phyloP scores from a whole-genome alignment of 2,888 invertebrate species.

The Entomobrya multifasciata region DNA sequence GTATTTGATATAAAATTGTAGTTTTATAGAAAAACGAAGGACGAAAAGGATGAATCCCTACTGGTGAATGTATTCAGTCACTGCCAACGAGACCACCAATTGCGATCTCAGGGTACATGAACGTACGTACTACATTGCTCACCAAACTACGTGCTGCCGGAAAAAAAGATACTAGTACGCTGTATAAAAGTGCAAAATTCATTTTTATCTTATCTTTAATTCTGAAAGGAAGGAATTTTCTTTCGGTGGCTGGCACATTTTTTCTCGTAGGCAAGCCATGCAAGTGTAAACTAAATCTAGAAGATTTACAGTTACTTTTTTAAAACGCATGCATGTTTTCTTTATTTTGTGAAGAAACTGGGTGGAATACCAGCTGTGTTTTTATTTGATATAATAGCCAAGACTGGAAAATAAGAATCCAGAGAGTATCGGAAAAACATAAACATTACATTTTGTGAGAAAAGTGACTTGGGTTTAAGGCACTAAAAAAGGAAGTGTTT shows the following conservation, averaged over 20 bases:
- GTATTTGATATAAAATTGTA: slow-evolving; percentile 28
- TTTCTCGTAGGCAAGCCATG: slow-evolving; percentile 35
- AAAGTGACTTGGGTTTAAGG: not conserved
- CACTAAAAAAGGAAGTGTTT: slow-evolving; percentile 13
- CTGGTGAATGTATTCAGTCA: slow-evolving; percentile 27
- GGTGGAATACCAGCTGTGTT: slow-evolving; percentile 15
- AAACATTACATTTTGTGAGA: not conserved
- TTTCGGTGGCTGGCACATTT: slow-evolving; percentile 32
- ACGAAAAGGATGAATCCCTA: slow-evolving; percentile 42
- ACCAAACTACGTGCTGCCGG: too few relatives aligned
- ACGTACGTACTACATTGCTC: too few relatives aligned
- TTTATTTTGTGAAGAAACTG: not conserved
- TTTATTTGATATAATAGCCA: not conserved
- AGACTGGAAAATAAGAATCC: not conserved
- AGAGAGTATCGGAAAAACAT: not conserved
- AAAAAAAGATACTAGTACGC: not conserved
- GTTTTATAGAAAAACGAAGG: slow-evolving; percentile 19
- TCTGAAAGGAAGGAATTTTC: not conserved
- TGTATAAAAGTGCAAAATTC: slow-evolving; percentile 48
- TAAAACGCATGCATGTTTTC: not conserved
- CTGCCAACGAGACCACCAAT: slow-evolving; percentile 52
- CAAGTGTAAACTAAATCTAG: slow-evolving; percentile 8
- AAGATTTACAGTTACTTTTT: slow-evolving; percentile 24
- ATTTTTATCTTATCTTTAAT: slow-evolving; percentile 42
- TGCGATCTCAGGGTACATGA: not conserved